Conservation (phyloP, 1,140 invertebrate genomes). For the Drosophila grimshawi region DNA sequence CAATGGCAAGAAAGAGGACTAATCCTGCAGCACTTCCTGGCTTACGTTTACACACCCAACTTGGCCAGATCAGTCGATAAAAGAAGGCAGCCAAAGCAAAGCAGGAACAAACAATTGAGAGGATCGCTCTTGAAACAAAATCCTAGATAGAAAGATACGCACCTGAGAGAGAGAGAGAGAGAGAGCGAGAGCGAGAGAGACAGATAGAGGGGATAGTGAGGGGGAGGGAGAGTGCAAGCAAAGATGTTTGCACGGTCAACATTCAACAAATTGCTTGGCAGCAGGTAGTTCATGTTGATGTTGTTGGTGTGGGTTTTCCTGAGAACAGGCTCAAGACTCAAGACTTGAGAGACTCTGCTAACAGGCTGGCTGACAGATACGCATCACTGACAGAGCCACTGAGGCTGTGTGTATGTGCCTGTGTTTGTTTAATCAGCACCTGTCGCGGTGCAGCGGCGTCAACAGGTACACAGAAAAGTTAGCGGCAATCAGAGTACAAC, state of each 20-base stretch:
- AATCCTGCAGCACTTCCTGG: conserved; percentile 73
- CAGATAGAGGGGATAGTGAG: background rate
- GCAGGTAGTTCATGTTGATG: conserved; percentile 72
- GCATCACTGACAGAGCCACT: conserved; percentile 53
- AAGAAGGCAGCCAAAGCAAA: conserved; percentile 48
- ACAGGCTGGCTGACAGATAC: conserved; percentile 80
- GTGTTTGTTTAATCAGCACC: conserved; percentile 81
- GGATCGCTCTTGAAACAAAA: conserved; percentile 66
- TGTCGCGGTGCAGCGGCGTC: conserved; percentile 64
- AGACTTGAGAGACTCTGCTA: conserved; percentile 43
- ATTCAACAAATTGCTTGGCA: conserved; percentile 78
- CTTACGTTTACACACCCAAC: conserved; percentile 69
- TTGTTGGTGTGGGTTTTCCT: conserved; percentile 77
- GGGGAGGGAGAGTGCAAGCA: background rate
- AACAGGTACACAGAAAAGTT: conserved; percentile 62
- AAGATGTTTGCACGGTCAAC: conserved; percentile 78
- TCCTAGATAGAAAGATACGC: conserved; percentile 67
- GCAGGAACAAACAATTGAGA: conserved; percentile 78
- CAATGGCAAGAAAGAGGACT: conserved; percentile 27
- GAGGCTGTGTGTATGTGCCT: conserved; percentile 61
- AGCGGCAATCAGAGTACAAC: conserved; percentile 7
- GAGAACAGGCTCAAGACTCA: conserved; percentile 48
- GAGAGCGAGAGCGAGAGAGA: conserved; percentile 4
- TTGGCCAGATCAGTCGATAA: conserved; percentile 70
- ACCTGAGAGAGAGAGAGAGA: conserved; percentile 7